Evolutionary conservation across 1,140 invertebrate species (phyloP).

Genomic region (Brachionus manjavacas): DNA sequence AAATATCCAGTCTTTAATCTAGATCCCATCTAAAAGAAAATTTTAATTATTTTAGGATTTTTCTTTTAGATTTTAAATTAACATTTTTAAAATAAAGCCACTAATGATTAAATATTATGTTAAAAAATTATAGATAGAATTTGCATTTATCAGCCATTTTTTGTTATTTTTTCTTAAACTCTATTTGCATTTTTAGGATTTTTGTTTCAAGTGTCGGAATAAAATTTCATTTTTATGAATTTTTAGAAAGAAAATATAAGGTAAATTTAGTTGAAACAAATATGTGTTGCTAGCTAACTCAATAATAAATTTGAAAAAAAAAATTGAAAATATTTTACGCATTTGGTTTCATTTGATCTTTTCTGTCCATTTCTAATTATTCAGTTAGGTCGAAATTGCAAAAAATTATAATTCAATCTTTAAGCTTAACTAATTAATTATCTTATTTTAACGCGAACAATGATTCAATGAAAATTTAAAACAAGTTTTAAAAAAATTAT

Average conservation of each 20-base stretch:
- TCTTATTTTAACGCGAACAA: too few relatives aligned
- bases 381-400: too few relatives aligned
- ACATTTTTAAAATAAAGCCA: background rate
- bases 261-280: background rate
- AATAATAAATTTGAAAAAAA: too few relatives aligned
- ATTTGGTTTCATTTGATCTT: too few relatives aligned
- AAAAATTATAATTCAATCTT: too few relatives aligned
- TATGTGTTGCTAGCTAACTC: background rate
- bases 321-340: background rate
- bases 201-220: background rate
- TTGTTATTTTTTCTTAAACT: background rate
- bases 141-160: background rate
- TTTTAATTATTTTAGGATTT: background rate
- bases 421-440: too few relatives aligned
- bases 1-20: constrained; percentile 41
- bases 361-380: too few relatives aligned
- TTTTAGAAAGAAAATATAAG: background rate
- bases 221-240: background rate
- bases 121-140: background rate
- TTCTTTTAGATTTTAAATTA: background rate
- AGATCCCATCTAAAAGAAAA: constrained; percentile 29
- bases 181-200: background rate
- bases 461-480: too few relatives aligned
- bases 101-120: background rate
- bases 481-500: too few relatives aligned